Evolutionary conservation across 2,113 vertebrate species (phyloP), one percentile per base, ranked within the genome.

Genomic region (Oriolus oriolus): DNA sequence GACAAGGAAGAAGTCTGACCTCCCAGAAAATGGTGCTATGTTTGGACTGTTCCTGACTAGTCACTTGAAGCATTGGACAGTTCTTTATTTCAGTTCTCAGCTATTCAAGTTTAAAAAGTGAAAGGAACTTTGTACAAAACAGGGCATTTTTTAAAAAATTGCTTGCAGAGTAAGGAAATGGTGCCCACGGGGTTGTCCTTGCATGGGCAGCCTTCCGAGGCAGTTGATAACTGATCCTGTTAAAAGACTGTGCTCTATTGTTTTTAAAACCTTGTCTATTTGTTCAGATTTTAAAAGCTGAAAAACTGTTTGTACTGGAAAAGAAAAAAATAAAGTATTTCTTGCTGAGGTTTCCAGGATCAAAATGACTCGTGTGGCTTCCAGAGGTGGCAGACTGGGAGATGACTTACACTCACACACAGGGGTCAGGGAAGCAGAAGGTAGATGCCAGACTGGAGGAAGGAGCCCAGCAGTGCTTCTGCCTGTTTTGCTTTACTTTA

Each of bases 271-370:
- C 39, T 35, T 91, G 61, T 92, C 94, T 56, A 89, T 87, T 95
- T 94, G 75, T 92, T 96, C 84, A 78, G 76, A 95, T 87, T 86
- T 93, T 93, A 81, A 94, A 91, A 90, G 63, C 33, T 82, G 41
- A 96, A 92, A 74, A 65, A 42, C 13, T 63, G 66, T 93, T 97
- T 96, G 93, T 96, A 96, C 63, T 74, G 84, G 78, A 91, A 90
- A 92, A 37, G 19, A 74, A 79, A 73, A 88, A 84, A 89, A 93
- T 83, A 91, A 87, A 94, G 69, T 84, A 66, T 84, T 92, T 93
- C 87, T 89, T 77, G 74, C 68, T 71, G 84, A 86, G 74, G 78
- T 93, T 93, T 91, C 61, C 64, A 76, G 52, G 37, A 95, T 49
- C 35, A 57, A 65, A 86, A 59, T 26, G 2, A 33, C 23, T 50